Evolutionary conservation across 2,113 vertebrate genomes (phyloP), one percentile per base, ranked within the genome.

Genomic region (Myiagra hebetior): DNA sequence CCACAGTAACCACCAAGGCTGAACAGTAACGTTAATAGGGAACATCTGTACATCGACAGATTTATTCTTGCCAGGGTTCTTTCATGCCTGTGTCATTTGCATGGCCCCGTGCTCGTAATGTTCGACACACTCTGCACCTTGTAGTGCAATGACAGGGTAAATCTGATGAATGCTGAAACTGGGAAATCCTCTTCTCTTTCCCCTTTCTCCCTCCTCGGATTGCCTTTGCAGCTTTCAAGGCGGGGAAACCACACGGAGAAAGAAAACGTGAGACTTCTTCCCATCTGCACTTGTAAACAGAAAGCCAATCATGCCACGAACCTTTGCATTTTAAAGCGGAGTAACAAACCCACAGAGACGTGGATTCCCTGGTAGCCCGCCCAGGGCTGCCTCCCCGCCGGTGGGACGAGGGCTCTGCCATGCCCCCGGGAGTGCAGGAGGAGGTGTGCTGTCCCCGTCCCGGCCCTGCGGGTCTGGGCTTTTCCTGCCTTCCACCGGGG

Each of bases 1-100:
- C 78, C 67, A 77, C 68, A 59, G 85, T 93, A 93, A 94, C 82
- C 87, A 95, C 85, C 75, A 93, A 91, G 50, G 85, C 87, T 94
- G 95, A 97, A 96, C 94, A 94, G 84, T 78, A 95, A 91, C 70
- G 63, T 94, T 96, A 95, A 96, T 96, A 70, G 83, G 85, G 85
- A 96, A 95, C 93, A 96, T 96, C 91, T 95, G 95, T 95, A 94
- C 91, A 85, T 90, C 63, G 93, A 95, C 85, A 93, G 92, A 96
- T 97, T 96, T 95, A 96, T 94, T 93, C 94, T 87, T 87, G 93
- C 93, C 80, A 39, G 84, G 81, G 85, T 79, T 91, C 59, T 96
- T 85, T 77, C 89, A 55, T 73, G 90, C 50, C 72, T 39, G 30
- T 90, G 93, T 93, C 78, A 80, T 95, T 95, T 93, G 95, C 96